A percentile compares a stretch with the other conserved stretches of the same genome.
These are phyloP conservation scores for Chromoteleia sp. DNA, from an alignment of 2,888 invertebrate genomes.

Conservation along the genomic window DNA sequence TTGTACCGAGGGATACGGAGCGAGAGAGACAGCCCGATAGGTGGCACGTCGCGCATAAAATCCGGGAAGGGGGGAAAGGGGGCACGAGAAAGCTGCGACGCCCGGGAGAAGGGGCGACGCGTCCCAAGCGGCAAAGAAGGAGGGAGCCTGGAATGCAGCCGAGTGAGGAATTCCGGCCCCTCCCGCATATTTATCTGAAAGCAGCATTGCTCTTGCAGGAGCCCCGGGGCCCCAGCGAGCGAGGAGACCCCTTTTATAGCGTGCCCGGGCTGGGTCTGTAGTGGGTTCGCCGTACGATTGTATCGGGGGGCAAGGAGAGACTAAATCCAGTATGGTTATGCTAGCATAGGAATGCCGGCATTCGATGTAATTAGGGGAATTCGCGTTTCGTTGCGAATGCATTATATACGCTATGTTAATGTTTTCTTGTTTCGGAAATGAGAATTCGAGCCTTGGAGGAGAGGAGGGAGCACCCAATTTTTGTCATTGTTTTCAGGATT, in stretches of 20 bases:
- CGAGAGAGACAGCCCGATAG: constrained; percentile 58
- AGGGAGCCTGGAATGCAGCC: constrained; percentile 82
- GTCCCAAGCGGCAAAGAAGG: constrained; percentile 32
- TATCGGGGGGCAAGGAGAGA: constrained; percentile 77
- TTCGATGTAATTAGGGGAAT: constrained; percentile 79
- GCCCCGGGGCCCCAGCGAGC: constrained; percentile 80
- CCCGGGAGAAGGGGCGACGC: constrained; percentile 40
- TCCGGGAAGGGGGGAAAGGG: constrained; percentile 48
- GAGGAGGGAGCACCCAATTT: too few relatives aligned
- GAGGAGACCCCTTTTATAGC: constrained; percentile 78
- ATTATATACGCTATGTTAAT: constrained; percentile 53
- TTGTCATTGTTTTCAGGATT: too few relatives aligned
- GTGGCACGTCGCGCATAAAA: constrained; percentile 65
- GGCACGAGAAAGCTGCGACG: constrained; percentile 61
- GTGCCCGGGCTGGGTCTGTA: constrained; percentile 53
- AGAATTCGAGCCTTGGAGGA: too few relatives aligned
- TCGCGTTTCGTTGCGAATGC: constrained; percentile 75
- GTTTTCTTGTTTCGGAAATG: constrained; percentile 12
- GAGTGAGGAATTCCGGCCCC: constrained; percentile 85
- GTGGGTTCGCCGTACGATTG: constrained; percentile 56
- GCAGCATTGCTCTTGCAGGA: constrained; percentile 66
- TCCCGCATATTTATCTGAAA: constrained; percentile 84
- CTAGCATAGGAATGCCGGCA: constrained; percentile 83
- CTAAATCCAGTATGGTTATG: constrained; percentile 86
- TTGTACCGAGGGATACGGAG: constrained; percentile 56